Evolutionary conservation across 2,797 vertebrate genomes (phyloP).

Genomic region (Danio choprae): DNA sequence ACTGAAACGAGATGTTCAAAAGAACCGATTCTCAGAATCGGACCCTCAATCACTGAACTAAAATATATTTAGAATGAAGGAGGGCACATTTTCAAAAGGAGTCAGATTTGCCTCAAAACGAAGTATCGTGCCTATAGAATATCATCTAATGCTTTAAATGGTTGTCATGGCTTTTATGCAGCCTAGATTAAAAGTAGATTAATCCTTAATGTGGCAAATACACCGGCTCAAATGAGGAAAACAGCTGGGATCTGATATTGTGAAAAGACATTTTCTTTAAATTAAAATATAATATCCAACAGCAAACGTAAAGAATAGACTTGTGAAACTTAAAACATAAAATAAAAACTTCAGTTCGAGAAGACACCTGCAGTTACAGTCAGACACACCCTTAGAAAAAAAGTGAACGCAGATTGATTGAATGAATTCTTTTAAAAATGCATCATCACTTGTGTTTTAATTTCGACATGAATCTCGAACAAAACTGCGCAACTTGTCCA

Average conservation of each 20-base stretch:
- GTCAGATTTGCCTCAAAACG: not conserved
- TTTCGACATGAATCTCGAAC: not conserved
- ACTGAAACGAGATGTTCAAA: slow-evolving; percentile 5
- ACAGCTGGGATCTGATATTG: not conserved
- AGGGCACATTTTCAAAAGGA: not conserved
- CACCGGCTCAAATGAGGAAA: not conserved
- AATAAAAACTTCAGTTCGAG: slow-evolving; percentile 19
- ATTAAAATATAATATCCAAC: not conserved
- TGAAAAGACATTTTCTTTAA: not conserved
- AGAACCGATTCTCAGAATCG: not conserved
- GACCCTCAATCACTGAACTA: slow-evolving; percentile 1
- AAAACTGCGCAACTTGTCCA: slow-evolving; percentile 9
- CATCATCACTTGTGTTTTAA: not conserved
- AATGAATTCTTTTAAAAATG: not conserved
- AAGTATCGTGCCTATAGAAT: not conserved
- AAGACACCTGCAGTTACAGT: not conserved
- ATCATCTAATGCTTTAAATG: not conserved
- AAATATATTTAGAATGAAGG: slow-evolving; percentile 4
- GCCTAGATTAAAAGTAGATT: not conserved
- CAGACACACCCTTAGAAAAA: slow-evolving; percentile 44
- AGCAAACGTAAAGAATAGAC: not conserved
- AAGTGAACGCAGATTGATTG: not conserved
- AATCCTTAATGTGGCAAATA: not conserved
- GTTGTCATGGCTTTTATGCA: not conserved
- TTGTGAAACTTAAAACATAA: not conserved